Conservation (phyloP, 2,797 vertebrate species). For the Manis javanica region DNA sequence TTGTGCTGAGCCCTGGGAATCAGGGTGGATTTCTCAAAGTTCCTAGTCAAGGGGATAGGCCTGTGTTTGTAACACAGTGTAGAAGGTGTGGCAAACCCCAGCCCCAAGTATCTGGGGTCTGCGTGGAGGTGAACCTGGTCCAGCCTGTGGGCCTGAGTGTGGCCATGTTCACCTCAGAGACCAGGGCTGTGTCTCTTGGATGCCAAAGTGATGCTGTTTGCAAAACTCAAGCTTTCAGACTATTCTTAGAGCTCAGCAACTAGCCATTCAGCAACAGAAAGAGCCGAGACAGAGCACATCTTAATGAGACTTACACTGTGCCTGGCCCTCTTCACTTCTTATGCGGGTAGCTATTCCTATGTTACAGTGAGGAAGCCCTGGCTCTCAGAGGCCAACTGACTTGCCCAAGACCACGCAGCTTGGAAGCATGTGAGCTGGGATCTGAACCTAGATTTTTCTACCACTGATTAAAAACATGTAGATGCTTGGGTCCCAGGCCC, state of each 20-base stretch:
- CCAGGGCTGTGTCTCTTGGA: rapidly evolving
- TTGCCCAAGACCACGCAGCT: neutral
- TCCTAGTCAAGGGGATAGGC: neutral
- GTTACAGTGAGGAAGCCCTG: neutral
- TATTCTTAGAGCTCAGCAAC: neutral
- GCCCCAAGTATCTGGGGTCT: neutral
- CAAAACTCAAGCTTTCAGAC: neutral
- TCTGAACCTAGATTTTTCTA: neutral
- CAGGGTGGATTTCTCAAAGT: neutral
- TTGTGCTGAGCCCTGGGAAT: neutral
- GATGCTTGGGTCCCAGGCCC: neutral
- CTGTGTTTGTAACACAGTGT: neutral
- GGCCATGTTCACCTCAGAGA: neutral
- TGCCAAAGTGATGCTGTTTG: rapidly evolving
- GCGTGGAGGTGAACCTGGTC: neutral
- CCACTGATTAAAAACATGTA: neutral
- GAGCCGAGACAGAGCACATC: neutral
- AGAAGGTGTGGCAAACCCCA: neutral
- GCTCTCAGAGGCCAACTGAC: neutral
- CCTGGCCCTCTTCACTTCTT: too few species aligned
- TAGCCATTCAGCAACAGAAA: neutral
- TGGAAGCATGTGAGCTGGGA: neutral
- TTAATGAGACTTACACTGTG: neutral
- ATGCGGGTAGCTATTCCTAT: neutral
- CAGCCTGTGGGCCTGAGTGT: neutral